Base-by-base conservation (phyloP, 1,140 invertebrate species). In the Choristoneura fumiferana region DNA sequence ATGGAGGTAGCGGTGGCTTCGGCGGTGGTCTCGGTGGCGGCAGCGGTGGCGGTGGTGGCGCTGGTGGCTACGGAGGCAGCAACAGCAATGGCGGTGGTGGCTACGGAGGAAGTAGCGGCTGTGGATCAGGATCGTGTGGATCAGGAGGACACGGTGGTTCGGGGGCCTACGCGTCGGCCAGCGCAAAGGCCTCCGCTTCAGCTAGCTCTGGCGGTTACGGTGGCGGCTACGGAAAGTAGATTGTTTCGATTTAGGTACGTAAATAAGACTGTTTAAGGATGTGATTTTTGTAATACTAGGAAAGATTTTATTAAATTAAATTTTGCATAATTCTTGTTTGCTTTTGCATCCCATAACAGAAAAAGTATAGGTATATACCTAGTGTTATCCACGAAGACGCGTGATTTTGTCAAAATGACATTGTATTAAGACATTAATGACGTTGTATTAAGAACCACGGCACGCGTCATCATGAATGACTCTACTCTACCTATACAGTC, bases 131-230 rank as follows among this genome's bases (percentile, higher is more conserved):
- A 5, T 39, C 54, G 6, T 37, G 72, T 14, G 60, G 65, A 1
- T 63, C 62, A 13, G 49, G 49, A 1, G 54, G 60, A 0, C 61
- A 62, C 43, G 68, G 71, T 8, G 64, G 65, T 0, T 63, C 66
- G 3, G 40, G 55, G 3, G 76, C 76, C 4, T 73, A 58, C 13
- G 74, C 77, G 5, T 71, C 71, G 5, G 78, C 80, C 10, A 78
- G 67, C 35, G 77, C 77, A 9, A 66, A 72, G 37, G 78, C 80
- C 10, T 70, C 69, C 1, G 78, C 77, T 1, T 74, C 75, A 18
- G 72, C 78, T 1, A 72, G 71, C 22, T 71, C 74, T 4, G 60
- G 81, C 8, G 73, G 81, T 38, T 84, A 84, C 39, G 79, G 79
- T 33, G 22, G 22, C 22, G 22, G 22, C 22, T 49, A 49, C 12